Evolutionary conservation across 2,113 vertebrate species (phyloP).

Genomic region (Catharus bicknelli): DNA sequence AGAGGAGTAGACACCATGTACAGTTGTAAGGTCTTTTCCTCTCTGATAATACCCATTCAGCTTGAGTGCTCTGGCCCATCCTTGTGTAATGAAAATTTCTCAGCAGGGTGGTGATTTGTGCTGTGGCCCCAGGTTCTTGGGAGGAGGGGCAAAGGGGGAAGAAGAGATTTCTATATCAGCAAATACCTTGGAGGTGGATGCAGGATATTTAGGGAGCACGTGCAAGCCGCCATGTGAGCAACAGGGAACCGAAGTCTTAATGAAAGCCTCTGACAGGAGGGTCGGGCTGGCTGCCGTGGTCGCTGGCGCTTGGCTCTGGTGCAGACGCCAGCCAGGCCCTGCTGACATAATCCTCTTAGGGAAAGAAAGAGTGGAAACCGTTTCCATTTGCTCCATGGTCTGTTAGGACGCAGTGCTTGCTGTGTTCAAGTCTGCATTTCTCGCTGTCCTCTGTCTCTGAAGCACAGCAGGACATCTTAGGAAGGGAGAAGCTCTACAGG

Average conservation of each 20-base stretch:
- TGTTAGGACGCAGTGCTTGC: not conserved
- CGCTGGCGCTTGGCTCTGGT: conserved; percentile 31
- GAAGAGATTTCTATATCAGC: conserved; percentile 63
- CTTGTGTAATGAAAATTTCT: conserved; percentile 56
- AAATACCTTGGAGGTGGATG: conserved; percentile 51
- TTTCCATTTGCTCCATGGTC: conserved; percentile 30
- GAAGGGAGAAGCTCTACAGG: not conserved
- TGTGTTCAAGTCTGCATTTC: not conserved
- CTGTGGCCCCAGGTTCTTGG: not conserved
- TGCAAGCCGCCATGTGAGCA: conserved; percentile 43
- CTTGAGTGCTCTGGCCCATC: not conserved
- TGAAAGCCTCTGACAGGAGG: conserved; percentile 66
- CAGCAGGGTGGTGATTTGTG: conserved; percentile 53
- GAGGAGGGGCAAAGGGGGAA: not conserved
- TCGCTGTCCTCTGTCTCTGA: not conserved
- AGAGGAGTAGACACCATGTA: not conserved
- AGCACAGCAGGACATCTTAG: not conserved
- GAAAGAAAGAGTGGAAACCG: conserved; percentile 48
- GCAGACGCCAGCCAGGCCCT: conserved; percentile 46
- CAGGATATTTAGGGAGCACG: conserved; percentile 20
- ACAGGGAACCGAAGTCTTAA: conserved; percentile 70
- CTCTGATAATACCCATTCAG: not conserved
- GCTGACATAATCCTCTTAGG: conserved; percentile 76
- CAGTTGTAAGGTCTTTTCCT: not conserved
- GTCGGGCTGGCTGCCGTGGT: conserved; percentile 13